Evolutionary conservation across 2,888 invertebrate genomes (phyloP).

Genomic region (Leucania comma): DNA sequence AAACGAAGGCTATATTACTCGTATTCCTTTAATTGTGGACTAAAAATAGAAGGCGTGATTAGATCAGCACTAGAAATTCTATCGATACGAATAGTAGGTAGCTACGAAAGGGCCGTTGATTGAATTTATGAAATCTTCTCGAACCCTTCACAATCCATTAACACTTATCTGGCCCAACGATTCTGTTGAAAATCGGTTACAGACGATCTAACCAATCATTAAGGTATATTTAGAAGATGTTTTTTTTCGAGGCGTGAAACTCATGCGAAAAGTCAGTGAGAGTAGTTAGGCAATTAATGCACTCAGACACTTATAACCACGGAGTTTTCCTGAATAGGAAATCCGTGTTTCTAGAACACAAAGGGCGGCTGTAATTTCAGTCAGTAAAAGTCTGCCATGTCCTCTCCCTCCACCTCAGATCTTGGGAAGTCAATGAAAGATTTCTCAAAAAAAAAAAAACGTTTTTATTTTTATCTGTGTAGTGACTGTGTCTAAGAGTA

Average conservation of each 20-base stretch:
- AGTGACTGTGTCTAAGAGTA: too few relatives aligned
- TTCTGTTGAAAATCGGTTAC: conserved; percentile 47
- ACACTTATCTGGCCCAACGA: conserved; percentile 49
- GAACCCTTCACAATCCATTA: conserved; percentile 49
- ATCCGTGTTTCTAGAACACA: too few relatives aligned
- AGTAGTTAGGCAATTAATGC: neutral
- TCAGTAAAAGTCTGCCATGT: too few relatives aligned
- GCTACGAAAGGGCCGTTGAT: conserved; percentile 36
- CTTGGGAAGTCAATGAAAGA: too few relatives aligned
- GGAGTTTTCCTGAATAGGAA: too few relatives aligned
- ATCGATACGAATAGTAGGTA: conserved; percentile 5
- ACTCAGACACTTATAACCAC: too few relatives aligned
- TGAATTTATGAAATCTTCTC: conserved; percentile 44
- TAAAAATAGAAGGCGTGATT: conserved; percentile 26
- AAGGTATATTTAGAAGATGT: conserved; percentile 24
- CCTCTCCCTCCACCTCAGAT: too few relatives aligned
- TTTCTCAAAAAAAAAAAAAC: too few relatives aligned
- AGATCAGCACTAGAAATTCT: conserved; percentile 37
- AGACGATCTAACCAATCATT: conserved; percentile 49
- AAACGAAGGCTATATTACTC: neutral
- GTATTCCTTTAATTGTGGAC: neutral
- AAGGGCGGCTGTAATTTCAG: too few relatives aligned
- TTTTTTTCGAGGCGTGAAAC: conserved; percentile 4
- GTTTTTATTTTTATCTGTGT: too few relatives aligned
- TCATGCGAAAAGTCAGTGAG: neutral